Percentiles rank a stretch among this genome's conserved stretches.
These are phyloP conservation scores for Nebria ingens DNA, from an alignment of 1,140 invertebrate genomes.

Conservation along the genomic window DNA sequence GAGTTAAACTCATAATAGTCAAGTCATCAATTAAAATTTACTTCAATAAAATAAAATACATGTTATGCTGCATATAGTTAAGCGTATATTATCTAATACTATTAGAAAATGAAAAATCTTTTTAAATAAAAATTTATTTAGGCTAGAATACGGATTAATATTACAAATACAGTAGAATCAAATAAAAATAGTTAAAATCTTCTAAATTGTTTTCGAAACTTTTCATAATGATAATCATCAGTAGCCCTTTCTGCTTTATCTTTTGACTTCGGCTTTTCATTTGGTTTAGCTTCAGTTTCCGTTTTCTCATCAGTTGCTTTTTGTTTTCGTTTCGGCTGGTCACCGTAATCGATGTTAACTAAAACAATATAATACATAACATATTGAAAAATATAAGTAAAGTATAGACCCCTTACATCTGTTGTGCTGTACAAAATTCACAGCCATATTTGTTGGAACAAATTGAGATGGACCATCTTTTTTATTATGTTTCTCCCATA, in stretches of 20 bases:
- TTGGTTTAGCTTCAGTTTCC: conserved; percentile 40
- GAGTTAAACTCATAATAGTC: too few relatives aligned
- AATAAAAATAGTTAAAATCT: conserved; percentile 52
- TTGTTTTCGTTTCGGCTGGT: conserved; percentile 45
- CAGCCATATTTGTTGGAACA: conserved; percentile 95
- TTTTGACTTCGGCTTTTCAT: conserved; percentile 50
- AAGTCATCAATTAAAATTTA: neutral
- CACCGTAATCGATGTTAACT: conserved; percentile 74
- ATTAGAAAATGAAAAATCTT: too few relatives aligned
- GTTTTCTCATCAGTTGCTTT: conserved; percentile 41
- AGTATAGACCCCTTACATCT: conserved; percentile 54
- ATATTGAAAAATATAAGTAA: conserved; percentile 19
- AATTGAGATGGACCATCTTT: conserved; percentile 92
- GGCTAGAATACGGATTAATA: too few relatives aligned
- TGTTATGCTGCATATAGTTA: too few relatives aligned
- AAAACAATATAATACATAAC: conserved; percentile 29
- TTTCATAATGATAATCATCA: conserved; percentile 94
- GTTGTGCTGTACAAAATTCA: conserved; percentile 96
- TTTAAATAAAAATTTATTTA: too few relatives aligned
- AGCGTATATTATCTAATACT: too few relatives aligned
- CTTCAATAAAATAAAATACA: neutral
- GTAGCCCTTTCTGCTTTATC: conserved; percentile 77
- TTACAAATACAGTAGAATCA: neutral
- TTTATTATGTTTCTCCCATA: conserved; percentile 81
- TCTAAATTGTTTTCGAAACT: conserved; percentile 92